Conservation (phyloP, 1,140 invertebrate species). For the Eulimnadia texana region DNA sequence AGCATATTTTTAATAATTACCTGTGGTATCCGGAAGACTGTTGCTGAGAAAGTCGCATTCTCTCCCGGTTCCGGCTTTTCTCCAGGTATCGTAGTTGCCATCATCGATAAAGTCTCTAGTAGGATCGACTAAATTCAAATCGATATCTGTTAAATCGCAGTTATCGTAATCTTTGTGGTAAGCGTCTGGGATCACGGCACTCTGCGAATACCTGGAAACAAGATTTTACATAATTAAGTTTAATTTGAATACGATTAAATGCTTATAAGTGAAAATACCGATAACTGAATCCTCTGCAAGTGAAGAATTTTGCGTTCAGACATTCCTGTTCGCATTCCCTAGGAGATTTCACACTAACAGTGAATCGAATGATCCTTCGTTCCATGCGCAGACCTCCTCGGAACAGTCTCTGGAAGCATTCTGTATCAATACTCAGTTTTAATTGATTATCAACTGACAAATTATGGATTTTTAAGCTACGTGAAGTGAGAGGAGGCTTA, state of each 20-base stretch:
- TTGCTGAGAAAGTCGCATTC: conserved; percentile 1
- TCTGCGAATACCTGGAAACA: neutral
- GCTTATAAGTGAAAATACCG: no score
- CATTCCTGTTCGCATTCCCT: conserved; percentile 50
- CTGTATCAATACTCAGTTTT: conserved; percentile 30
- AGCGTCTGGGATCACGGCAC: neutral
- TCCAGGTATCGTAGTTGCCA: conserved; percentile 16
- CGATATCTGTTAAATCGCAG: conserved; percentile 15
- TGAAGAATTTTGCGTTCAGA: conserved; percentile 37
- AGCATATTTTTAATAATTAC: neutral
- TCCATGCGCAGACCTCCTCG: conserved; percentile 50
- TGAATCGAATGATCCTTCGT: conserved; percentile 41
- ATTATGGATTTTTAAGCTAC: no score
- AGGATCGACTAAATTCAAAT: conserved; percentile 10
- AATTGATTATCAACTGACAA: neutral
- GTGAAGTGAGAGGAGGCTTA: no score
- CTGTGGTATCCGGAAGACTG: neutral
- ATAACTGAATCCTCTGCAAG: conserved; percentile 59
- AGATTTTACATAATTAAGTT: neutral
- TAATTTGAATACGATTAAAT: neutral
- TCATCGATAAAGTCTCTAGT: conserved; percentile 13
- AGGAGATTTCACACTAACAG: conserved; percentile 45
- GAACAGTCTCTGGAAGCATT: conserved; percentile 65
- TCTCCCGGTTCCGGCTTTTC: conserved; percentile 1
- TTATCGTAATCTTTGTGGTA: conserved; percentile 14